Evolutionary conservation across 1,140 invertebrate genomes (phyloP), one percentile per base, ranked within the genome.

Genomic region (Aphaenogaster ashmeadi): DNA sequence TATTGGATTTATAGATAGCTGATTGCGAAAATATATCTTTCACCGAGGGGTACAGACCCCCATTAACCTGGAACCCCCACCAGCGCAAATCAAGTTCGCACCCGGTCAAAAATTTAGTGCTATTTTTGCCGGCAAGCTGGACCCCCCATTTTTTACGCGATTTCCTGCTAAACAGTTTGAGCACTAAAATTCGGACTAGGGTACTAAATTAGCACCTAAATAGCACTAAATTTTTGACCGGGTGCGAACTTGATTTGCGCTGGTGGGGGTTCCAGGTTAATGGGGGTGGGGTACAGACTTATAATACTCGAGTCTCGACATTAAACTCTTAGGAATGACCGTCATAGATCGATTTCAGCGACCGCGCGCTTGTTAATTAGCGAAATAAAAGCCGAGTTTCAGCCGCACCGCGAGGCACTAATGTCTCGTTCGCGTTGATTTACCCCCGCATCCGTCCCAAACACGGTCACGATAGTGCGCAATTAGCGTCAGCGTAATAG

Each of bases 401-500:
- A n/a, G 7, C 54, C 3, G 13, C 21, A 9, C 11, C 21, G 52
- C 18, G 21, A 47, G 54, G 8, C 15, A 72, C 44, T 44, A 58
- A 83, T 44, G 52, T 44, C 52, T 71, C 38, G 21, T 44, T 15
- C 15, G 21, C 66, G 52, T 47, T 72, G 66, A 83, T 56, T 69
- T 81, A 72, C 9, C 7, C 50, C 18, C 21, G 66, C 54, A 11
- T 83, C 6, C 54, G 44, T 84, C 0, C 80, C 80, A 74, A 84
- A 84, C 27, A 72, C 54, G 54, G 71, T 79, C 62, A 86, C 62
- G 74, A 78, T 44, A 86, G 36, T n/a, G 27, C 60, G 74, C 60
- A 79, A 86, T 79, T 86, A 86, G 74, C 50, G 44, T 77, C 58
- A 78, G n/a, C 74, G 74, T 79, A 79, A 86, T 86, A 86, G 83